Conservation (phyloP, 2,888 invertebrate genomes). For the Scaeva pyrastri region DNA sequence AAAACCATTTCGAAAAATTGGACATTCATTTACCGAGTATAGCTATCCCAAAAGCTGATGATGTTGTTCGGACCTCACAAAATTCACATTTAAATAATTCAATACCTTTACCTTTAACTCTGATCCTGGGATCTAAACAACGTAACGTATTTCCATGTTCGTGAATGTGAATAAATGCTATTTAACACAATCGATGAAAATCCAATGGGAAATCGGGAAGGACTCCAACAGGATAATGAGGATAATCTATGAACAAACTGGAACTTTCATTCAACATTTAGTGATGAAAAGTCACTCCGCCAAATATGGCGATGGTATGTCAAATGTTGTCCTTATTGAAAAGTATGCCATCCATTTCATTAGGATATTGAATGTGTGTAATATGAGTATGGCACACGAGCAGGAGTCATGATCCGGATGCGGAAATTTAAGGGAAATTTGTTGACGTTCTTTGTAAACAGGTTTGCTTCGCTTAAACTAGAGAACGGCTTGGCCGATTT, state of each 20-base stretch:
- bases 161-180: not conserved
- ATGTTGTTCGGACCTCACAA: no score
- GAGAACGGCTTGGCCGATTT: no score
- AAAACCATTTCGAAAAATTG: no score
- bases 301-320: not conserved
- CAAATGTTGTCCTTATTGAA: not conserved
- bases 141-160: no score
- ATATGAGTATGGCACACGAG: no score
- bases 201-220: not conserved
- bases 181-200: not conserved
- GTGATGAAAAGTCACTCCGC: not conserved
- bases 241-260: not conserved
- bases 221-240: no score
- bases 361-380: not conserved
- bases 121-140: no score
- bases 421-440: not conserved
- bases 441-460: not conserved
- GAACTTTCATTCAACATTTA: not conserved
- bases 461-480: no score
- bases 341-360: not conserved
- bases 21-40: no score
- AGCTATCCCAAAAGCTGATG: no score
- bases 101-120: no score
- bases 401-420: not conserved
- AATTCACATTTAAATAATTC: no score